Base-by-base conservation (phyloP, 2,113 vertebrate genomes). In the Tricholaema leucomelas region DNA sequence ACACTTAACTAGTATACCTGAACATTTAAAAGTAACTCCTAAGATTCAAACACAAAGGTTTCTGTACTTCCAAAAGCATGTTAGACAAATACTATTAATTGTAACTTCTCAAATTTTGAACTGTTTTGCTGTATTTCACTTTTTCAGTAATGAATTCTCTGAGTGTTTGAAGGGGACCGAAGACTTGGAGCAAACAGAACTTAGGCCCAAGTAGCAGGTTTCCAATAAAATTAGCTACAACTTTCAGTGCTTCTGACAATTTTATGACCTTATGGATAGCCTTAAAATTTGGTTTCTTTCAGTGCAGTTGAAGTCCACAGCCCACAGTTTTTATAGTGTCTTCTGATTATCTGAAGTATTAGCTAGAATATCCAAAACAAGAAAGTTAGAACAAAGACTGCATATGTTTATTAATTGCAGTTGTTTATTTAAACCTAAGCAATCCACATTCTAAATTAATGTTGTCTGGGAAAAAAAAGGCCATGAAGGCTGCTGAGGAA, bases 401-500 rank as follows among this genome's bases (percentile, higher is more conserved):
- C 28, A 76, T 30, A 15, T 67, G n/a, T 65, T 91, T 87, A 70
- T 65, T 72, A 50, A 23, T 25, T 50, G 48, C 28, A 74, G n/a
- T 17, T 67, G n/a, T 65, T 92, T 88, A 70, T 61, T 75, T 91
- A 90, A 92, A 91, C 54, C 48, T 54, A 77, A 85, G 64, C 64
- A 42, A 81, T 71, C 73, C 76, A 85, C 61, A 87, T 88, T 35
- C 84, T 92, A 87, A 91, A 93, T 81, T 77, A 70, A 90, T 13
- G 59, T 36, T 61, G 48, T 55, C 56, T 58, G 27, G 90, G 15
- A 30, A 30, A 55, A 28, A 28, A 54, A 15, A 54, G 27, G 48
- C 73, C 58, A 56, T 4, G 6, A 70, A 85, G 33, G 65, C 87
- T 93, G 48, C 85, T 82, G 73, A 93, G 79, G 89, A 94, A 87